A percentile compares a stretch with the other conserved stretches of the same genome.
phyloP scores from a whole-genome alignment of 2,888 invertebrate genomes.

The Ophion costatus region DNA sequence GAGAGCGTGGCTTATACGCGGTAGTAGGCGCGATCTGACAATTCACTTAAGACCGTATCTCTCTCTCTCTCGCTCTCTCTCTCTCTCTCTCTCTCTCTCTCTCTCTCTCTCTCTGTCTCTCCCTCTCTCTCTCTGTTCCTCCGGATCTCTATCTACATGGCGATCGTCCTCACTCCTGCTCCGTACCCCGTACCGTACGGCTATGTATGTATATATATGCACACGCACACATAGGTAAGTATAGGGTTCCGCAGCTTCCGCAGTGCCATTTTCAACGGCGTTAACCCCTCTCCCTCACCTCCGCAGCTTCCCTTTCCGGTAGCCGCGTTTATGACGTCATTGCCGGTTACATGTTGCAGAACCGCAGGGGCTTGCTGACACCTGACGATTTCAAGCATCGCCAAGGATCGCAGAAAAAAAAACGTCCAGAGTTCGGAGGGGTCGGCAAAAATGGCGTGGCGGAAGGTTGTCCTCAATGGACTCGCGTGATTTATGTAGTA shows the following conservation, averaged over 20 bases:
- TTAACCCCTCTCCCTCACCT: no score
- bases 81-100: conserved; percentile 67
- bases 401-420: no score
- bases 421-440: no score
- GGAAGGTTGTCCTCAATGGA: no score
- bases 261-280: background rate
- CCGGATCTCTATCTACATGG: conserved; percentile 50
- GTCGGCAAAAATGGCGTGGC: no score
- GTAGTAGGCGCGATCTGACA: conserved; percentile 78
- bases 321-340: no score
- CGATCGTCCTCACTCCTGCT: conserved; percentile 38
- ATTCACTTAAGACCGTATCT: conserved; percentile 79
- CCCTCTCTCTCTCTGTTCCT: conserved; percentile 69
- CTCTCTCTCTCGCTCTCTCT: conserved; percentile 61
- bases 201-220: background rate
- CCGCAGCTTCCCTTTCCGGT: no score
- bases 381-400: no score
- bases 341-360: no score
- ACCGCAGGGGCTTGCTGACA: no score
- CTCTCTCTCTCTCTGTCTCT: conserved; percentile 45
- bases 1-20: conserved; percentile 52
- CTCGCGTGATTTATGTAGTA: no score
- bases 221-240: background rate
- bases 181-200: background rate
- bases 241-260: conserved; percentile 5